Evolutionary conservation across 1,140 invertebrate species (phyloP), one percentile per base, ranked within the genome.

Genomic region (Trichonephila clavipes): DNA sequence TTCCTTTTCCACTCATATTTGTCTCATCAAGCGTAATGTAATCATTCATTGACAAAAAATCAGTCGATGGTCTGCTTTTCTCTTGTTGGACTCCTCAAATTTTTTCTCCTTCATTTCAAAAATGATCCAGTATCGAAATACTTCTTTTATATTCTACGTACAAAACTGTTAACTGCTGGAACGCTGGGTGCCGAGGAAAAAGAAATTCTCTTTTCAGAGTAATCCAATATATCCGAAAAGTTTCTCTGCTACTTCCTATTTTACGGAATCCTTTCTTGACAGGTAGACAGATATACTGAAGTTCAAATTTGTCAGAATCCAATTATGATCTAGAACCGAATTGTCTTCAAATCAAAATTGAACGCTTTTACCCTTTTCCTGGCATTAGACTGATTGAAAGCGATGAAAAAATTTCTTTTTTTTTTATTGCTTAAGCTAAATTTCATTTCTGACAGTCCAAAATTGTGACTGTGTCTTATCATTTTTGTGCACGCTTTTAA

Each of bases 311-410:
- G 66, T 77, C 21, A 59, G 21, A 72, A 89, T 89, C 88, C 88
- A 89, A 89, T 89, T 89, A 89, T 89, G 44, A 69, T 18, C 12
- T 12, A 3, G 88, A 89, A 89, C 51, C 66, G 66, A 89, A 34
- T 77, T 72, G 88, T 89, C 88, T 89, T 89, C 64, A 62, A 89
- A 89, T 72, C 64, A 77, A 89, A 89, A 89, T 72, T 69, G 88
- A 89, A 34, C 66, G 88, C 40, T 89, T 89, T 69, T 58, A 89
- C 64, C 28, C 66, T 51, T 58, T 62, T 58, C 88, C 18, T 72
- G 24, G 86, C 51, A 88, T 88, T 88, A 88, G 16, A 59, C n/a
- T 24, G 88, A 89, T 58, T 77, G 61, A 87, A 87, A 64, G 8
- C 16, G 59, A 40, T 62, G 21, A 64, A 64, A 87, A 64, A 77